Evolutionary conservation across 2,888 invertebrate species (phyloP).

Genomic region (Notodonta dromedarius): DNA sequence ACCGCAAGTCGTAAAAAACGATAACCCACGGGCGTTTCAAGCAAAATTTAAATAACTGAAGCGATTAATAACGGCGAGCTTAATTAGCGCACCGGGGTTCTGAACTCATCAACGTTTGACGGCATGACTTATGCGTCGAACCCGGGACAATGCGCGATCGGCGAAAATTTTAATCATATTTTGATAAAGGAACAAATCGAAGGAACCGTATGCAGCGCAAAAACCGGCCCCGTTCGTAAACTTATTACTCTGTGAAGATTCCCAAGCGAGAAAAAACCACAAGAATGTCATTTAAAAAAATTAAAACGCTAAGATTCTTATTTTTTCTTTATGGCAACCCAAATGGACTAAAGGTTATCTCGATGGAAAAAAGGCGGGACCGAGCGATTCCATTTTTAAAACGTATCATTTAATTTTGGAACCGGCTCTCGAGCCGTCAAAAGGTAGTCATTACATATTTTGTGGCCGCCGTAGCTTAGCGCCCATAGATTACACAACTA

Average conservation of each 20-base stretch:
- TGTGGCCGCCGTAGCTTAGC: slow-evolving; percentile 75
- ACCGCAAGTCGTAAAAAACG: slow-evolving; percentile 75
- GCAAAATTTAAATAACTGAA: slow-evolving; percentile 74
- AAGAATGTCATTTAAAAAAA: slow-evolving; percentile 84
- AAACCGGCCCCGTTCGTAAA: slow-evolving; percentile 66
- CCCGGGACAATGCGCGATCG: slow-evolving; percentile 62
- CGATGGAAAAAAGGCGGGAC: slow-evolving; percentile 82
- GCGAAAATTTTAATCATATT: slow-evolving; percentile 59
- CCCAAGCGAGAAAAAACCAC: slow-evolving; percentile 79
- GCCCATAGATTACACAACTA: slow-evolving; percentile 67
- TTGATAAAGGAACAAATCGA: slow-evolving; percentile 62
- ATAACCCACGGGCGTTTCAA: slow-evolving; percentile 60
- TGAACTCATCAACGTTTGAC: slow-evolving; percentile 68
- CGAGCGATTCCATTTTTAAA: slow-evolving; percentile 83
- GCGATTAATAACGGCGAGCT: slow-evolving; percentile 72
- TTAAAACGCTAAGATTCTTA: slow-evolving; percentile 77
- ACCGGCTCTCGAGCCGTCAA: slow-evolving; percentile 83
- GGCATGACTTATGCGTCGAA: slow-evolving; percentile 62
- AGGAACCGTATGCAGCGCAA: slow-evolving; percentile 62
- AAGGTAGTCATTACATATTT: slow-evolving; percentile 83
- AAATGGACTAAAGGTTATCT: slow-evolving; percentile 83
- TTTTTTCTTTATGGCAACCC: slow-evolving; percentile 78
- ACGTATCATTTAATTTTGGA: slow-evolving; percentile 84
- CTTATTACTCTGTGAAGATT: slow-evolving; percentile 75
- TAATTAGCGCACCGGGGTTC: slow-evolving; percentile 73